A percentile compares a stretch with the other conserved stretches of the same genome.
Evolutionary conservation across 2,113 vertebrate genomes (phyloP).

Genomic region (Strix aluco): DNA sequence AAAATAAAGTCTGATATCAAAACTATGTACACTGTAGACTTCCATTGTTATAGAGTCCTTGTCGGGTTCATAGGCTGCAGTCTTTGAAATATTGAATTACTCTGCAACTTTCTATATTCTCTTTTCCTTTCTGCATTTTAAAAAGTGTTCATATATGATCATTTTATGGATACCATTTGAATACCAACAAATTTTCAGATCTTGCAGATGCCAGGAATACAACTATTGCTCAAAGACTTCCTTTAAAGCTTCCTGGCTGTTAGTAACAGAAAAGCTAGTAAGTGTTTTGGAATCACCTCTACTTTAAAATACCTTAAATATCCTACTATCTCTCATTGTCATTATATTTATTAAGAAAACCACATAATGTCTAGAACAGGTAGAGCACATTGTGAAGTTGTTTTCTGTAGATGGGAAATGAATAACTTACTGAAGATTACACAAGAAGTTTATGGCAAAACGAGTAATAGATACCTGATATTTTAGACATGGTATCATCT

Average conservation of each 20-base stretch:
- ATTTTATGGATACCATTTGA: conserved; percentile 20
- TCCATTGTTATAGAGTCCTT: conserved; percentile 40
- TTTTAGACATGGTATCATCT: not conserved
- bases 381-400: not conserved
- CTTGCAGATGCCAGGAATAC: not conserved
- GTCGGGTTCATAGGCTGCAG: conserved; percentile 23
- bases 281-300: not conserved
- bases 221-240: not conserved
- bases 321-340: not conserved
- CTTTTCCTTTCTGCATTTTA: conserved; percentile 7
- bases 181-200: not conserved
- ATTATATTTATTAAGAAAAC: not conserved
- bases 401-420: not conserved
- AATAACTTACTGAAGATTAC: not conserved
- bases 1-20: conserved; percentile 46
- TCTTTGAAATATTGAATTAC: conserved; percentile 37
- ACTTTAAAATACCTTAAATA: not conserved
- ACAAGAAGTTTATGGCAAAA: not conserved
- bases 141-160: not conserved
- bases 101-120: not conserved
- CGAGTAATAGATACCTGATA: not conserved
- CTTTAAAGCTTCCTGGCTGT: not conserved
- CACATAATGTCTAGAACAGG: not conserved
- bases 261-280: not conserved
- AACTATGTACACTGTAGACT: conserved; percentile 26